These are phyloP conservation scores for Buceros bicornis DNA, from an alignment of 2,797 vertebrate species.

Conservation along the genomic window DNA sequence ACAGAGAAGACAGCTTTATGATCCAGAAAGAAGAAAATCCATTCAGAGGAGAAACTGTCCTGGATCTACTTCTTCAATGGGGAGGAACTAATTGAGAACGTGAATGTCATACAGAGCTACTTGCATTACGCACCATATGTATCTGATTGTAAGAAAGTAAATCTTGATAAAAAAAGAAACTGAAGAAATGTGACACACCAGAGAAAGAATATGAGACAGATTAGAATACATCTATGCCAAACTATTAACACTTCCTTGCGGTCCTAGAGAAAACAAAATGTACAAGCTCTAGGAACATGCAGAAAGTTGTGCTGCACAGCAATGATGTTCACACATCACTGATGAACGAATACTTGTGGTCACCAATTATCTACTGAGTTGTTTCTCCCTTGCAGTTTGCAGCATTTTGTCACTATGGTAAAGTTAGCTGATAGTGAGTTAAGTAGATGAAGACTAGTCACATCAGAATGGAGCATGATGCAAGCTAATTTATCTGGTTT, in stretches of 20 bases:
- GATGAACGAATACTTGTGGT: background rate
- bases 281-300: background rate
- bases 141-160: background rate
- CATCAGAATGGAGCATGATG: background rate
- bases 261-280: background rate
- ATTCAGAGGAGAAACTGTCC: slow-evolving; percentile 54
- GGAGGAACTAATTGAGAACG: slow-evolving; percentile 57
- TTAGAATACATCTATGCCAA: background rate
- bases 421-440: background rate
- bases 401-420: background rate
- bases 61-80: slow-evolving; percentile 41
- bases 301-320: background rate
- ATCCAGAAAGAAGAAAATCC: slow-evolving; percentile 67
- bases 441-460: background rate
- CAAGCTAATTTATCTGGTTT: background rate
- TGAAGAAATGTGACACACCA: background rate
- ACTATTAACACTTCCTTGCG: background rate
- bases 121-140: background rate
- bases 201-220: background rate
- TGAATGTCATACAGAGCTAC: slow-evolving; percentile 37
- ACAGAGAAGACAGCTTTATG: slow-evolving; percentile 65
- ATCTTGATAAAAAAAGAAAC: background rate
- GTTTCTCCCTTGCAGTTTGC: background rate
- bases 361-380: background rate
- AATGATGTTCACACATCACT: background rate